phyloP scores from a whole-genome alignment of 2,888 invertebrate genomes.

The Catocala sponsa region DNA sequence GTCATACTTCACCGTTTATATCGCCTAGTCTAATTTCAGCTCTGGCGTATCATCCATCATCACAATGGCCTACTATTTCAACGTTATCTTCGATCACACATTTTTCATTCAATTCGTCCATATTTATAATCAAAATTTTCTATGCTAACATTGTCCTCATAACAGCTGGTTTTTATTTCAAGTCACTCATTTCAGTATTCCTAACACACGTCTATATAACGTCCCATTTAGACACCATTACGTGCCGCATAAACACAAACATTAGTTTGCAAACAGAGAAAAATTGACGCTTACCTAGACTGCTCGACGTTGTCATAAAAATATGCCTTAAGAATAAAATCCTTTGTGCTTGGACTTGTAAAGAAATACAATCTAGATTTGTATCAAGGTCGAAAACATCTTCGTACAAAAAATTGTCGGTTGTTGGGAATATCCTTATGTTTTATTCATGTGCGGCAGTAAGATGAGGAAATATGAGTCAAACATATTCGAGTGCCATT shows the following conservation, averaged over 20 bases:
- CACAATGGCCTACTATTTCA: constrained; percentile 19
- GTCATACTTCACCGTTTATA: constrained; percentile 15
- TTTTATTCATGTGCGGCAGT: constrained; percentile 68
- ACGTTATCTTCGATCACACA: constrained; percentile 14
- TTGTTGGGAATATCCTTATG: constrained; percentile 58
- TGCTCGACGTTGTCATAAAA: constrained; percentile 15
- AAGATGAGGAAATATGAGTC: constrained; percentile 63
- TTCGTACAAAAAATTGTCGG: constrained; percentile 59
- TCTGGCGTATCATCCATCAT: constrained; percentile 12
- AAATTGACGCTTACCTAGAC: constrained; percentile 9
- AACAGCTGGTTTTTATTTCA: constrained; percentile 10
- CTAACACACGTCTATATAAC: constrained; percentile 23
- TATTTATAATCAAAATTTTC: constrained; percentile 12
- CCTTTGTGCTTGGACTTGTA: constrained; percentile 22
- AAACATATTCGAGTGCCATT: constrained; percentile 60
- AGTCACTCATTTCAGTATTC: constrained; percentile 16
- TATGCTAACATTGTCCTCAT: constrained; percentile 5
- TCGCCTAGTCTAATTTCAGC: constrained; percentile 16
- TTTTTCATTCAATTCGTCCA: constrained; percentile 4
- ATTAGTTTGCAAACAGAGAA: constrained; percentile 21
- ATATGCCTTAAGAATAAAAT: constrained; percentile 19
- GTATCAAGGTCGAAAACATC: constrained; percentile 57
- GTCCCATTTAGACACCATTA: constrained; percentile 27
- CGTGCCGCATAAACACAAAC: constrained; percentile 23
- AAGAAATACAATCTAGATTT: constrained; percentile 52